Percentiles rank a stretch among this genome's conserved stretches.
These are phyloP conservation scores for Theonella swinhoei DNA, from an alignment of 37 sponge, comb jelly and placozoan species.

Conservation along the genomic window DNA sequence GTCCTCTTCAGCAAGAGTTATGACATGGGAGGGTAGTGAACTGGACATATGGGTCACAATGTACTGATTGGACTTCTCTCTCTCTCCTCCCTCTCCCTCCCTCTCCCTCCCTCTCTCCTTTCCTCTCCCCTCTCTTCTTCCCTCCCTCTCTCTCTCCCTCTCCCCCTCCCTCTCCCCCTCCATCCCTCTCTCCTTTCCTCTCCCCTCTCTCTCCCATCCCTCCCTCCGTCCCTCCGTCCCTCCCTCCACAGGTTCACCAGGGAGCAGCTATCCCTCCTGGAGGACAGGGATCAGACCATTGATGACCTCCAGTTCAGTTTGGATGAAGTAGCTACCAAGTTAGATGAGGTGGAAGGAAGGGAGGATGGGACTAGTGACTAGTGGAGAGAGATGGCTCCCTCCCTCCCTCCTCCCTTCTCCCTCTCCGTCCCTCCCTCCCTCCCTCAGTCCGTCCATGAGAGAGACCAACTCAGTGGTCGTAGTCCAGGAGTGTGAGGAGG, in stretches of 20 bases:
- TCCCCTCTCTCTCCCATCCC: slow-evolving; percentile 5
- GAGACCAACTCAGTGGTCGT: slow-evolving; percentile 50
- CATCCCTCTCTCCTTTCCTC: neutral
- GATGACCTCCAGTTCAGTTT: slow-evolving; percentile 79
- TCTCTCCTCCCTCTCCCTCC: slow-evolving; percentile 6
- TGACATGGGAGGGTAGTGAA: slow-evolving; percentile 27
- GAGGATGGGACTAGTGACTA: neutral
- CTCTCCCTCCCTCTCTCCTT: slow-evolving; percentile 5
- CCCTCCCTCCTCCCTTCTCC: neutral
- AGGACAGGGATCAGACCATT: slow-evolving; percentile 73
- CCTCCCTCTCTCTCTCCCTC: slow-evolving; percentile 16
- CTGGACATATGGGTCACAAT: too few relatives aligned
- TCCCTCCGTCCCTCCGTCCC: neutral
- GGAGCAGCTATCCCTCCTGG: slow-evolving; percentile 68
- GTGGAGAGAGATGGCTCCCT: too few relatives aligned
- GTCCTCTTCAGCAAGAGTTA: slow-evolving; percentile 62
- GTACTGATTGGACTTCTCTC: neutral
- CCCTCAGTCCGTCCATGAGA: slow-evolving; percentile 41
- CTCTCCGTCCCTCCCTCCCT: neutral
- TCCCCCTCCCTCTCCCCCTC: slow-evolving; percentile 5
- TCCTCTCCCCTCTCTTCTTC: slow-evolving; percentile 10
- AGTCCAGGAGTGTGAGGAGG: slow-evolving; percentile 65
- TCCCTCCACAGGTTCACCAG: slow-evolving; percentile 36
- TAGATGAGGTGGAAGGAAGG: slow-evolving; percentile 66
- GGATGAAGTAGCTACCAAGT: slow-evolving; percentile 67